phyloP scores from a whole-genome alignment of 2,113 vertebrate species.

The Mustelus asterias region DNA sequence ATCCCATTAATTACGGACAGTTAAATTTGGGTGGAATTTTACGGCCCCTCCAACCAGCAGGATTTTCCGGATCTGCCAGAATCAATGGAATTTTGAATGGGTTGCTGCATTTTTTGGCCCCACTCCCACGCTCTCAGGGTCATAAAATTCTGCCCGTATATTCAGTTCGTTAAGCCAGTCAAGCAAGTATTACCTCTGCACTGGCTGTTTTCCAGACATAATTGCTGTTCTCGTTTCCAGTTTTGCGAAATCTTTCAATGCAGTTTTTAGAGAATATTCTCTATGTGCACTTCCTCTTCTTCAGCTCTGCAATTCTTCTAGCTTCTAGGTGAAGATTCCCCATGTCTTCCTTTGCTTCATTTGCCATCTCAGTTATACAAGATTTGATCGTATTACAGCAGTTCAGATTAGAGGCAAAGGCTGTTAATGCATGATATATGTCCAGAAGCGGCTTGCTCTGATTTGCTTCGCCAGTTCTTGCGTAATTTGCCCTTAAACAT shows the following conservation, averaged over 20 bases:
- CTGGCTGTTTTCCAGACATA: background rate
- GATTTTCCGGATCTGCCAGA: no score
- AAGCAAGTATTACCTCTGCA: background rate
- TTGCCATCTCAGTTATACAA: background rate
- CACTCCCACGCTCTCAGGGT: no score
- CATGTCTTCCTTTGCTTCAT: background rate
- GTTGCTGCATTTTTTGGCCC: no score
- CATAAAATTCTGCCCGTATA: no score
- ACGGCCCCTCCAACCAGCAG: no score
- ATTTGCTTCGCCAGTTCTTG: background rate
- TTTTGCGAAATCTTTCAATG: background rate
- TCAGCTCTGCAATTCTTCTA: background rate
- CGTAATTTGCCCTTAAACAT: background rate
- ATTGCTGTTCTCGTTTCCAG: background rate
- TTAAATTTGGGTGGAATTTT: no score
- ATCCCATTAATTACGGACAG: no score
- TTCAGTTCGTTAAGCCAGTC: background rate
- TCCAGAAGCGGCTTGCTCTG: background rate
- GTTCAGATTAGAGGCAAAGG: background rate
- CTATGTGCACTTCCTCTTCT: background rate
- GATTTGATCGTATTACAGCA: background rate
- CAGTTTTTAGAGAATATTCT: background rate
- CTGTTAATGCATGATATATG: background rate
- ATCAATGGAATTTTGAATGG: no score
- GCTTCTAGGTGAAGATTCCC: background rate